phyloP scores from a whole-genome alignment of 37 sponge, comb jelly and placozoan species.

The Oopsacas minuta region DNA sequence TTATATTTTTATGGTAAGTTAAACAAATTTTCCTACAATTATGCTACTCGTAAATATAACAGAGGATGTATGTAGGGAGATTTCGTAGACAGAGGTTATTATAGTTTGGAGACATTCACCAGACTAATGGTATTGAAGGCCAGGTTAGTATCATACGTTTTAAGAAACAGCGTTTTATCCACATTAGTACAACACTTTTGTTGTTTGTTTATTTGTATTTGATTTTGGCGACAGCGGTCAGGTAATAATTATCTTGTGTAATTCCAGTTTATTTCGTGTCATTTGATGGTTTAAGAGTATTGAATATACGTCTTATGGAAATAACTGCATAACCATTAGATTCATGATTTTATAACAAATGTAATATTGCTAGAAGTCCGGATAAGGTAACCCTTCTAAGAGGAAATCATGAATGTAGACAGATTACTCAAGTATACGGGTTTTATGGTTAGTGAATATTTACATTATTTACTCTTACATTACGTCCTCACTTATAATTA shows the following conservation, averaged over 20 bases:
- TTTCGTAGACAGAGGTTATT: constrained; percentile 98
- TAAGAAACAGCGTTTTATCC: no score
- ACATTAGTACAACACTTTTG: no score
- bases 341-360: no score
- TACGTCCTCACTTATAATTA: not conserved
- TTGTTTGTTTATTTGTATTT: no score
- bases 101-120: constrained; percentile 94
- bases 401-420: constrained; percentile 96
- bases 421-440: constrained; percentile 97
- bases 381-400: constrained; percentile 71
- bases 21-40: not conserved
- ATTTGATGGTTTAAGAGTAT: no score
- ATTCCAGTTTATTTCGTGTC: no score
- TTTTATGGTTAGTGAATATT: constrained; percentile 98
- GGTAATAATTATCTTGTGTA: no score
- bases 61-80: constrained; percentile 57
- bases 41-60: no score
- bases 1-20: constrained; percentile 88
- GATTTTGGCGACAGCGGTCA: no score
- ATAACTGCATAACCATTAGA: no score
- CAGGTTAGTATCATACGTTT: constrained; percentile 47
- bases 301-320: no score
- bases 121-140: constrained; percentile 78
- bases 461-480: no score
- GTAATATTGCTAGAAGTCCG: constrained; percentile 38